Evolutionary conservation across 2,113 vertebrate species (phyloP), one percentile per base, ranked within the genome.

Genomic region (Oplegnathus fasciatus): DNA sequence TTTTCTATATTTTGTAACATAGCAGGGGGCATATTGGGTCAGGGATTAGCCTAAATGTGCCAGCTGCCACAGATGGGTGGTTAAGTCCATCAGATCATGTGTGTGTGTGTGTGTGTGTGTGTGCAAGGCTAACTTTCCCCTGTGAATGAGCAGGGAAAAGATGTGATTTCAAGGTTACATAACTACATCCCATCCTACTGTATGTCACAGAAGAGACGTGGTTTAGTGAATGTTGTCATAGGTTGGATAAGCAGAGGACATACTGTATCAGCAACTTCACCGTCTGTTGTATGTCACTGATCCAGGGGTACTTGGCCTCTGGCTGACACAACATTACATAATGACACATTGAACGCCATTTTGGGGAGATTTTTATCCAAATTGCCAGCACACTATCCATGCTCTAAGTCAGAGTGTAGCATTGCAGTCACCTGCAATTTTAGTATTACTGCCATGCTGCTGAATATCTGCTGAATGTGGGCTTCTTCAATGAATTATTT

Each of bases 31-130:
- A 62, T 57, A 28, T 20, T 46, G 24, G 70, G 54, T 78, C 44
- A 50, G 26, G 84, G 91, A 92, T 91, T 88, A 90, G 18, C 71
- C 2, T 32, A 87, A 89, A 85, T 88, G 76, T 80, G 74, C 52
- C 86, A 89, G 82, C 84, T 88, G 89, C 80, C 70, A 66, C 42
- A 66, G 65, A 74, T 73, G n/a, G 79, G 57, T 77, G 28, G 28
- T 60, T 86, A 80, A 90, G 50, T 84, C 75, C 50, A 76, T 72
- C 65, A 73, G 78, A 65, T 81, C 5, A 17, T 46, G 69, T 69
- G 32, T 34, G 48, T 78, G 37, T 80, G 57, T 71, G 26, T 54
- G 40, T 46, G 55, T 57, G 69, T 28, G 44, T n/a, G 58, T 28
- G 15, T 17, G 28, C 6, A 7, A 69, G 14, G 48, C 46, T 42